Base-by-base conservation (phyloP, 1,140 invertebrate genomes). In the Prorops nasuta region DNA sequence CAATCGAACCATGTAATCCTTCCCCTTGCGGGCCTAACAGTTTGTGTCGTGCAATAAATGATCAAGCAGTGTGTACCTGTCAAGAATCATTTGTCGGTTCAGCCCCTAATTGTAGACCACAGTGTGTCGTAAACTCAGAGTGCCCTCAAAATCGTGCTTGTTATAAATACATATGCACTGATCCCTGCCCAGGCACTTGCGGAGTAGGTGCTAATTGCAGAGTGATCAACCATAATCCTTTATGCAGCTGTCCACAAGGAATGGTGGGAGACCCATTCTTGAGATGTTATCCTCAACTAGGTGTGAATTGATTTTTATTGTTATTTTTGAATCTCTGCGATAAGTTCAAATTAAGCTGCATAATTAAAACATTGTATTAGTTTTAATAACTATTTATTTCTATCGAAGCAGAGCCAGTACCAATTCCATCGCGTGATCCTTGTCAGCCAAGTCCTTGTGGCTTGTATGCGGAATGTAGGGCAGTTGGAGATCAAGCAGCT, bases 101-200 rank as follows among this genome's bases (percentile, higher is more conserved):
- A 16, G 81, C 84, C 6, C 87, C 89, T 48, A 86, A 85, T 56
- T 92, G 89, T 62, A 80, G 85, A 55, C 88, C 88, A 16, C 89
- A 90, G 75, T 92, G 88, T 77, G 80, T 88, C 12, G 85, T 88
- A 0, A 80, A 90, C 64, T 85, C 87, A 0, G 90, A 93, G 57
- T 94, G 90, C 67, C 80, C 86, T n/a, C 83, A 85, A 16, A 85
- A 86, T 61, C 80, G 83, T 53, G 87, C 89, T 2, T 92, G 90
- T 63, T 83, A 91, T 36, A 85, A 84, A 48, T 85, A 87, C 53
- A 89, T 87, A 69, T 92, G 90, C 60, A 80, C 79, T 45, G 86
- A 90, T 78, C 88, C 89, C 10, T 92, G 89, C 62, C 83, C 84
- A 14, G 88, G 88, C 38, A 88, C 87, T 1, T 93, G 90, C 72